A percentile compares a stretch with the other conserved stretches of the same genome.
Evolutionary conservation across 2,113 vertebrate species (phyloP).

Genomic region (Cisticola juncidis): DNA sequence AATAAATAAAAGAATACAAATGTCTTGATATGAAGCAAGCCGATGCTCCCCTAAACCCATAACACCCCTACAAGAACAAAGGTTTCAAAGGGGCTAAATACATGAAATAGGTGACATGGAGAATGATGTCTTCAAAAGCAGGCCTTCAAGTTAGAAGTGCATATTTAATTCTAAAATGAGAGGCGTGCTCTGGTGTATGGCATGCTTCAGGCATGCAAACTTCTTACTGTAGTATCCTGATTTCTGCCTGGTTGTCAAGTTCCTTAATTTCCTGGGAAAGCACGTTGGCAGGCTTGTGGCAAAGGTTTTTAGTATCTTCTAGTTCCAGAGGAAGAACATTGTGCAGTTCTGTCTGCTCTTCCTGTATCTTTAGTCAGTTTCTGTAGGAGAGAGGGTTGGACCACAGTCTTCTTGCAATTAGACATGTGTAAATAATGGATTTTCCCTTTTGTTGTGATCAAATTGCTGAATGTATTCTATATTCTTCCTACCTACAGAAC

Average conservation of each 20-base stretch:
- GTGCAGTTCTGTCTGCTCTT: not conserved
- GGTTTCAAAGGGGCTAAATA: not conserved
- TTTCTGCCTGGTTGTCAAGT: not conserved
- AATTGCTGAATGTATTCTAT: not conserved
- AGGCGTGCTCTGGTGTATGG: not conserved
- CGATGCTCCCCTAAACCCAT: not conserved
- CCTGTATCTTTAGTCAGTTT: not conserved
- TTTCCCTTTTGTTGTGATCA: not conserved
- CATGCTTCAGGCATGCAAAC: not conserved
- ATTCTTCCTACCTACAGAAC: not conserved
- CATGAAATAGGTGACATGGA: not conserved
- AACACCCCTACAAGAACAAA: not conserved
- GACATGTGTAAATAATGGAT: not conserved
- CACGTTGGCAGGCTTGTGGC: not conserved
- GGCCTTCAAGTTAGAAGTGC: not conserved
- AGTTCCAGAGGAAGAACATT: not conserved
- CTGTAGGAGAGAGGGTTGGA: not conserved
- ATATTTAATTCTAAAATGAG: not conserved
- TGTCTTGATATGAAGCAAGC: not conserved
- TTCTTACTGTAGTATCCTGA: not conserved
- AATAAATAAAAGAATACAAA: not conserved
- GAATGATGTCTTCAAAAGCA: not conserved
- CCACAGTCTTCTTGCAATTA: not conserved
- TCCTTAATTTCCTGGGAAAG: not conserved
- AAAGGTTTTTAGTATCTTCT: not conserved